These are phyloP conservation scores for Stylophora pistillata DNA, from an alignment of 64 coral and sea anemone genomes.

Conservation along the genomic window DNA sequence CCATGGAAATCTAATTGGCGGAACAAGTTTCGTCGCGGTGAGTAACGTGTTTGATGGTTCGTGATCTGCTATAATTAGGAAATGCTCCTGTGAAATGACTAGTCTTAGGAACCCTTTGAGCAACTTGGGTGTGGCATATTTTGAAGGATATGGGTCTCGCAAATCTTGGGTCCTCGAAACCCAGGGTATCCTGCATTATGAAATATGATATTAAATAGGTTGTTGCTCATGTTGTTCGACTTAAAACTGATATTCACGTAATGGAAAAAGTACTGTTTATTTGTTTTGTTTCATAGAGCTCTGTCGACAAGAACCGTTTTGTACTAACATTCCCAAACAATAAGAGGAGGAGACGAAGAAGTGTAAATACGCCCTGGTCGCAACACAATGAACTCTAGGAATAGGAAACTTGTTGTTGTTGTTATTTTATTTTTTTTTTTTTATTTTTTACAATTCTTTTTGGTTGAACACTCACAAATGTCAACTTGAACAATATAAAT, in stretches of 20 bases:
- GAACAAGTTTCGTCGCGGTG: slow-evolving; percentile 73
- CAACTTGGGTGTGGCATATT: too few species aligned
- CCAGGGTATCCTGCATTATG: too few species aligned
- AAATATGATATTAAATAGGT: too few species aligned
- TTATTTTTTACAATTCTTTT: not conserved
- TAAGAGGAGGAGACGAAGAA: slow-evolving; percentile 60
- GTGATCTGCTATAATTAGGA: not conserved
- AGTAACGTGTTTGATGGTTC: not conserved
- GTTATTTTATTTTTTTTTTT: too few species aligned
- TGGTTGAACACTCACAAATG: not conserved
- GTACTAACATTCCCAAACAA: slow-evolving; percentile 88
- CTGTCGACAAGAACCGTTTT: slow-evolving; percentile 95
- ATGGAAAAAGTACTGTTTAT: not conserved
- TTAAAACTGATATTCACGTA: not conserved
- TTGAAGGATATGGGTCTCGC: too few species aligned
- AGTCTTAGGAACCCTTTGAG: too few species aligned
- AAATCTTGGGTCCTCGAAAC: too few species aligned
- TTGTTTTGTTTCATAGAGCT: slow-evolving; percentile 58
- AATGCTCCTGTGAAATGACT: not conserved
- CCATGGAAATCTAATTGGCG: slow-evolving; percentile 75
- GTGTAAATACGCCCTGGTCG: not conserved
- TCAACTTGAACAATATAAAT: too few species aligned
- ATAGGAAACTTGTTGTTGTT: not conserved
- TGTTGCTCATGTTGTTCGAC: too few species aligned
- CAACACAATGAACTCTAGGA: slow-evolving; percentile 24